phyloP scores from a whole-genome alignment of 37 sponge, comb jelly and placozoan species.

The Aplysina aerophoba region DNA sequence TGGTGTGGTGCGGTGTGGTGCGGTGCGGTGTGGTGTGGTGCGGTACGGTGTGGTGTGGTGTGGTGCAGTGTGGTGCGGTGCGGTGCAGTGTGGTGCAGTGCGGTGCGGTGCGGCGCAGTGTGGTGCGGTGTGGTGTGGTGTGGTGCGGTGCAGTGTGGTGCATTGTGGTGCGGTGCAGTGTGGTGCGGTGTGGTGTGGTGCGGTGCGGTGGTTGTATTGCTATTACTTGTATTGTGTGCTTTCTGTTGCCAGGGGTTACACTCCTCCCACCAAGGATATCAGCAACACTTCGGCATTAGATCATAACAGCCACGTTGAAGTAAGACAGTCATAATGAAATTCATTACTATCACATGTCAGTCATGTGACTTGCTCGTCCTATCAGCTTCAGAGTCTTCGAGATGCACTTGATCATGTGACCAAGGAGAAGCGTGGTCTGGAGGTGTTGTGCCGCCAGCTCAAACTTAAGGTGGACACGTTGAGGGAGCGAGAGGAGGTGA shows the following conservation, averaged over 20 bases:
- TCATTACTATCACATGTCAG: neutral
- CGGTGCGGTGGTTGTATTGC: neutral
- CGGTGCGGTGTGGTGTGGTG: too few relatives aligned
- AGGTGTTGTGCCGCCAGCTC: slow-evolving; percentile 8
- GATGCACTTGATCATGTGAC: slow-evolving; percentile 44
- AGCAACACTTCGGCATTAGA: neutral
- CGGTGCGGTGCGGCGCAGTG: too few relatives aligned
- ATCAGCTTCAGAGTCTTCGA: slow-evolving; percentile 15
- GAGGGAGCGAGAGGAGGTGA: neutral
- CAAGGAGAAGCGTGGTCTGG: slow-evolving; percentile 33
- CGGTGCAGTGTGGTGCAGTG: too few relatives aligned
- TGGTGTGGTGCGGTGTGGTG: too few relatives aligned
- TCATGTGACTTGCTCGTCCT: neutral
- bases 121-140: too few relatives aligned
- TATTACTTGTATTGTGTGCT: neutral
- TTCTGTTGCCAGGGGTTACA: neutral
- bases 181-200: too few relatives aligned
- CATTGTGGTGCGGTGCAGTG: too few relatives aligned
- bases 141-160: too few relatives aligned
- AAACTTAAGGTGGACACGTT: neutral
- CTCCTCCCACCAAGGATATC: slow-evolving; percentile 20
- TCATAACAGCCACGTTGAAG: neutral
- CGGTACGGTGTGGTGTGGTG: too few relatives aligned
- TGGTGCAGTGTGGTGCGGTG: too few relatives aligned
- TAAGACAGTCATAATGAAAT: neutral